phyloP scores from a whole-genome alignment of 1,140 invertebrate genomes.

The Drosophila carrolli region DNA sequence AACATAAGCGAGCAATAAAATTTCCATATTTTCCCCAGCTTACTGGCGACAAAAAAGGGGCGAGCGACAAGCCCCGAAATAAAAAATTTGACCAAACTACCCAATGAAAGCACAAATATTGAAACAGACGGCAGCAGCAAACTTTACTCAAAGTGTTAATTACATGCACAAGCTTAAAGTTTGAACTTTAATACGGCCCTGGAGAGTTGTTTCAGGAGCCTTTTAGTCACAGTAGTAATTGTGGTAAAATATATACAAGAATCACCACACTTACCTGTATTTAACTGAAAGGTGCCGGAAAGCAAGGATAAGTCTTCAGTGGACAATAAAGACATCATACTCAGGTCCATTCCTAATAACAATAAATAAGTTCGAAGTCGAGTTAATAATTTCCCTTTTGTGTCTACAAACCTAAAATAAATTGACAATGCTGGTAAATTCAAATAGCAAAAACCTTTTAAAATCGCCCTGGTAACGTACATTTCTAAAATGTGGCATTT shows the following conservation, averaged over 20 bases:
- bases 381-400: no score
- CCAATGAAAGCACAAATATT: constrained; percentile 74
- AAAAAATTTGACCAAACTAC: constrained; percentile 56
- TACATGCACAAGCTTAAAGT: constrained; percentile 59
- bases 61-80: constrained; percentile 17
- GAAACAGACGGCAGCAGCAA: constrained; percentile 56
- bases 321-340: constrained; percentile 3
- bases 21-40: constrained; percentile 72
- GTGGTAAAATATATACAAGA: background rate
- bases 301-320: constrained; percentile 10
- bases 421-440: no score
- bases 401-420: no score
- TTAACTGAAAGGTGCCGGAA: constrained; percentile 14
- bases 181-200: constrained; percentile 30
- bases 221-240: background rate
- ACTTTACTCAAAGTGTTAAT: constrained; percentile 76
- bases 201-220: constrained; percentile 4
- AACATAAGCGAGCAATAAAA: constrained; percentile 83
- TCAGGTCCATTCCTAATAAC: background rate
- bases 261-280: constrained; percentile 1
- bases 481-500: no score
- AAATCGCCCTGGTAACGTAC: no score
- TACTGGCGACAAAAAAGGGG: constrained; percentile 37
- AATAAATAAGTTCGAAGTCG: background rate
- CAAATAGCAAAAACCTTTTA: no score